Percentiles rank a stretch among this genome's conserved stretches.
phyloP scores from a whole-genome alignment of 2,797 vertebrate species.

The Myotis vivesi region DNA sequence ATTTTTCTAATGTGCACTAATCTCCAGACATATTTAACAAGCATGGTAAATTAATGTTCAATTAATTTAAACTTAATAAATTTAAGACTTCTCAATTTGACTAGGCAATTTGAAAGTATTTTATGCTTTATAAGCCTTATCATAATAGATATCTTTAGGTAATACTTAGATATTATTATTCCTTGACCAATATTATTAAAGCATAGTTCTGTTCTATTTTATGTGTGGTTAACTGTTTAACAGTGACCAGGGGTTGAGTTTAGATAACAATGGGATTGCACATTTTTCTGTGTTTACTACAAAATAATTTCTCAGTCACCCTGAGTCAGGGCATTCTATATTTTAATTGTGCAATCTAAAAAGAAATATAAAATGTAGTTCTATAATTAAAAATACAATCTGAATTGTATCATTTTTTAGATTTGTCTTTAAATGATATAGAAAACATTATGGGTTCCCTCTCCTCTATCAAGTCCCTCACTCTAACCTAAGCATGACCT shows the following conservation, averaged over 20 bases:
- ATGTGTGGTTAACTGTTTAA: background rate
- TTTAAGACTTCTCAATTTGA: background rate
- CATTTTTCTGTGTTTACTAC: background rate
- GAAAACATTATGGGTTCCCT: background rate
- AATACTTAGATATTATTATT: background rate
- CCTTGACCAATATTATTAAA: background rate
- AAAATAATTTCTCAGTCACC: background rate
- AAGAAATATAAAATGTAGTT: background rate
- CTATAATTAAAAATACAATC: background rate
- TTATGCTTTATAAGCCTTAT: constrained; percentile 17
- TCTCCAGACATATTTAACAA: background rate
- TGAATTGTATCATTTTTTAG: background rate
- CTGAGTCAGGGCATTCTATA: background rate
- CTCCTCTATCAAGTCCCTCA: background rate
- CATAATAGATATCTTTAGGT: background rate
- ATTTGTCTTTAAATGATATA: background rate
- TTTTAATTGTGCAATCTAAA: background rate
- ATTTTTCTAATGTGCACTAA: background rate
- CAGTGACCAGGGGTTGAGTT: background rate
- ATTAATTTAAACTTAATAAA: background rate
- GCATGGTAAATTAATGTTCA: background rate
- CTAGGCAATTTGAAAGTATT: background rate
- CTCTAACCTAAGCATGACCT: background rate
- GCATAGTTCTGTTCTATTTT: background rate
- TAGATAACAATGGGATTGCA: background rate